phyloP scores from a whole-genome alignment of 2,113 vertebrate species.

The Psettodes erumei region DNA sequence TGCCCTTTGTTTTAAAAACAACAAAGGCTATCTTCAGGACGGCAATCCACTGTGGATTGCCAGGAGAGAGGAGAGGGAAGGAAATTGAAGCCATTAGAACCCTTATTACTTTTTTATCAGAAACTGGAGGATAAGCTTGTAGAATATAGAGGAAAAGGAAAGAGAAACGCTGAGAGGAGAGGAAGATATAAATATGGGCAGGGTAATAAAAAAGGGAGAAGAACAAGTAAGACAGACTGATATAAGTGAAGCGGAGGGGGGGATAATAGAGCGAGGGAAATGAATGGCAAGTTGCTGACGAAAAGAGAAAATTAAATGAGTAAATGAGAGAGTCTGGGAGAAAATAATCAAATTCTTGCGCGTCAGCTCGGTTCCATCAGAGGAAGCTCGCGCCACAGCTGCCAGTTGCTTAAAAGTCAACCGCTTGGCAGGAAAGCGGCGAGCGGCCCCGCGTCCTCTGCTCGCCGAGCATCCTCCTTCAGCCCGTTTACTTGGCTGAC shows the following conservation, averaged over 20 bases:
- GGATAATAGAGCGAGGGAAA: slow-evolving; percentile 37
- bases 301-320: slow-evolving; percentile 58
- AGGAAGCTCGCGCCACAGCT: slow-evolving; percentile 20
- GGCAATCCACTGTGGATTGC: slow-evolving; percentile 69
- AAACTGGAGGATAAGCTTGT: slow-evolving; percentile 70
- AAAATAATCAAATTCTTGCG: slow-evolving; percentile 61
- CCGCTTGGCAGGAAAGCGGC: slow-evolving; percentile 53
- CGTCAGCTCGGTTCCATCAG: slow-evolving; percentile 51
- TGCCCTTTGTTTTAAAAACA: slow-evolving; percentile 74
- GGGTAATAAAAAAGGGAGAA: slow-evolving; percentile 29
- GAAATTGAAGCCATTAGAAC: slow-evolving; percentile 81
- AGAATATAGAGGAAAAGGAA: slow-evolving; percentile 56
- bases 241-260: slow-evolving; percentile 42
- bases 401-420: slow-evolving; percentile 56
- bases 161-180: slow-evolving; percentile 38
- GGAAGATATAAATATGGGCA: slow-evolving; percentile 38
- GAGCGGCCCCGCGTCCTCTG: slow-evolving; percentile 48
- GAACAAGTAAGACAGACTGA: slow-evolving; percentile 33
- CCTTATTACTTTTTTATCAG: slow-evolving; percentile 86
- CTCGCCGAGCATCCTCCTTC: slow-evolving; percentile 43
- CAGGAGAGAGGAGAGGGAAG: slow-evolving; percentile 57
- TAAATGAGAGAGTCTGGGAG: slow-evolving; percentile 41
- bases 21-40: slow-evolving; percentile 78
- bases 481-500: slow-evolving; percentile 50
- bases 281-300: slow-evolving; percentile 46